phyloP scores from a whole-genome alignment of 2,888 invertebrate genomes.

The Bedellia somnulentella region DNA sequence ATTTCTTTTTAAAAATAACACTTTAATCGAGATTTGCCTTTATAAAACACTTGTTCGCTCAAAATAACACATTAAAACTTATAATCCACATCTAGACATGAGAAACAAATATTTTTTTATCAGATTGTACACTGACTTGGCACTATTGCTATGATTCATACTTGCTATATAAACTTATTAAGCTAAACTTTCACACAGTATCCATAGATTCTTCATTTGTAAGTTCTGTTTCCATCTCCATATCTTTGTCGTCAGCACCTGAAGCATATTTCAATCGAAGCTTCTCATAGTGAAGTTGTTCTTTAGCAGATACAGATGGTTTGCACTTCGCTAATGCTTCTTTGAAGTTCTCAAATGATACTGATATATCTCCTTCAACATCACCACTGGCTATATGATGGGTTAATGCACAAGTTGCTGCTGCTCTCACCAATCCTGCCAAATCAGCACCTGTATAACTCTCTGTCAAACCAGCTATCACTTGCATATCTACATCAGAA shows the following conservation, averaged over 20 bases:
- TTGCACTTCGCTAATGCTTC: constrained; percentile 76
- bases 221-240: constrained; percentile 60
- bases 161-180: background rate
- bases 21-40: no score
- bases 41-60: no score
- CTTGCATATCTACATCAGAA: constrained; percentile 73
- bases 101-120: no score
- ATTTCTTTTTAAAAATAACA: no score
- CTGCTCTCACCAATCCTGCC: constrained; percentile 85
- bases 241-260: constrained; percentile 45
- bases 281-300: constrained; percentile 76
- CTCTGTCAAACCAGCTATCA: constrained; percentile 69
- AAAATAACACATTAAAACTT: no score
- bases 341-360: constrained; percentile 73
- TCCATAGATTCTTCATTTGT: constrained; percentile 53
- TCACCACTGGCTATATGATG: constrained; percentile 68
- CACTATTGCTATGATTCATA: no score
- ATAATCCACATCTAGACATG: no score
- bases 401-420: constrained; percentile 78
- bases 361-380: constrained; percentile 58
- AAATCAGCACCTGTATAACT: constrained; percentile 95
- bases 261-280: constrained; percentile 68
- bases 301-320: constrained; percentile 85
- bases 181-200: constrained; percentile 32
- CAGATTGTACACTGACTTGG: no score